Percentiles rank a stretch among this genome's conserved stretches.
Conservation (phyloP, 2,888 invertebrate genomes). For the Drosophila paramelanica region DNA sequence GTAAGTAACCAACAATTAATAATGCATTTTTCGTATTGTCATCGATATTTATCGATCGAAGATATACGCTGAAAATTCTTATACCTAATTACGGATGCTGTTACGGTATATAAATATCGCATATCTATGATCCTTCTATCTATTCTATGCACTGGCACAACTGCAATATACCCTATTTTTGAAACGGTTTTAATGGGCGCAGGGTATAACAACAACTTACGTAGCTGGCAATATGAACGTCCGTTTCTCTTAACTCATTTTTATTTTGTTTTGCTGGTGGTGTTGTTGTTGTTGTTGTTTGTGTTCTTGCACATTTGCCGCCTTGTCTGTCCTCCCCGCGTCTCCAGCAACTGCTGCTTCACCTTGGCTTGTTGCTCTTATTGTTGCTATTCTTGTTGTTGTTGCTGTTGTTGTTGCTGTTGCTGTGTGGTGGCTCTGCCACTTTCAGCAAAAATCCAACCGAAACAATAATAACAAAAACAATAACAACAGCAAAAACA, state of each 20-base stretch:
- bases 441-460: constrained; percentile 70
- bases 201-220: constrained; percentile 15
- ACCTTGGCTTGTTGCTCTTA: constrained; percentile 70
- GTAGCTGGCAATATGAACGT: constrained; percentile 65
- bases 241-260: constrained; percentile 76
- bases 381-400: constrained; percentile 9
- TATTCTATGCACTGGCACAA: no score
- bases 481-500: constrained; percentile 26
- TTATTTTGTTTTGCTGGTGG: constrained; percentile 54
- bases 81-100: no score
- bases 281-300: constrained; percentile 34
- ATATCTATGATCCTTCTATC: no score
- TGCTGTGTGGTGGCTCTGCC: constrained; percentile 58
- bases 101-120: no score
- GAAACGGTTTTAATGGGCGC: background rate
- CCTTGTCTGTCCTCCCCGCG: constrained; percentile 35
- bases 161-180: background rate
- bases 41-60: no score
- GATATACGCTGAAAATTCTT: no score
- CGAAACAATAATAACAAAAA: constrained; percentile 62
- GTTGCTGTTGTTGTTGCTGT: constrained; percentile 31
- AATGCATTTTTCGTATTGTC: no score
- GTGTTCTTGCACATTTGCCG: constrained; percentile 69
- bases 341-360: constrained; percentile 40
- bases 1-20: no score